Base-by-base conservation (phyloP, 2,888 invertebrate genomes). In the Hybos culiciformis region DNA sequence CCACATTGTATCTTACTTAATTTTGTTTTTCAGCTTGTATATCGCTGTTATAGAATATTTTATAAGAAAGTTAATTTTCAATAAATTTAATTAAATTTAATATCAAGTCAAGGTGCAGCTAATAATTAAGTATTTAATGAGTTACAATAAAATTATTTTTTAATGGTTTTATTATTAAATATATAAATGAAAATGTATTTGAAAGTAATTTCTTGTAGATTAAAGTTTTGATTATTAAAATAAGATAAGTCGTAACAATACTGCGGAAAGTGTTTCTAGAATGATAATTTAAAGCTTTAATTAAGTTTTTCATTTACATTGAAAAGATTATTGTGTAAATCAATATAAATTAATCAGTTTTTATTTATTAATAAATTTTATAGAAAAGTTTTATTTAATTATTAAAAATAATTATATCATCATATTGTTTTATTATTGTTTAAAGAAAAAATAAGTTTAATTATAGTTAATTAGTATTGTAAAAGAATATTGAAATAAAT, bases 241-340 rank as follows among this genome's bases (percentile, higher is more conserved):
- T 74, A 74, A 69, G 76, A 80, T 75, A 81, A 80, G 80, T 80
- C 80, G 80, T 80, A 81, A 80, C 80, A 81, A 69, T 66, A 70
- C 78, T 79, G 74, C 73, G 78, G 78, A 80, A 80, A 72, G 74
- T 79, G 74, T 70, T 67, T 71, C 76, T 78, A 73, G 77, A 73
- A 70, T 69, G 68, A 57, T 71, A 73, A 71, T 71, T 73, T 74
- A 73, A 67, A 75, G 71, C 71, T 74, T 48, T 49, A 50, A 37
- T 52, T 54, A 71, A 74, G 70, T 62, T 62, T 70, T 73, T 74
- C 71, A 72, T 69, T 75, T 74, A 75, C 74, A 75, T 69, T 73
- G 68, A 69, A 69, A 68, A 61, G 62, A 67, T 61, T 65, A 59
- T 66, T 63, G 57, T 56, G 51, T 52, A 50, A 55, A 39, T 53